Conservation (phyloP, 2,888 invertebrate species). For the Lottia gigantea region DNA sequence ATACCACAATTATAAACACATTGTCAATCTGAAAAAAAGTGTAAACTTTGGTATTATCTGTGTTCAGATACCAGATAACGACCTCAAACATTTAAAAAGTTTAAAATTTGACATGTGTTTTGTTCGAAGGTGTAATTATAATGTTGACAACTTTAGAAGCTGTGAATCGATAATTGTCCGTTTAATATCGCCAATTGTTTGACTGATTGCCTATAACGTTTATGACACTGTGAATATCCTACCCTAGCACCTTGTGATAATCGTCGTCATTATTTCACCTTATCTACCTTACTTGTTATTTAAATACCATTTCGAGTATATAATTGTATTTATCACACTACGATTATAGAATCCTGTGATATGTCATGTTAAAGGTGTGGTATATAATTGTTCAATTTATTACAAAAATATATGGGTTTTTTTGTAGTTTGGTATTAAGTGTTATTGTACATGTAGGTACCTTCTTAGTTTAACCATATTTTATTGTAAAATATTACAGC, state of each 20-base stretch:
- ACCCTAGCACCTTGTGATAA: background rate
- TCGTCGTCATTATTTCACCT: background rate
- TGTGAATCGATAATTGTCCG: background rate
- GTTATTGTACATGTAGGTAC: no score
- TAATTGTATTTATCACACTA: no score
- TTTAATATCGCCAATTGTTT: background rate
- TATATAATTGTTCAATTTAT: no score
- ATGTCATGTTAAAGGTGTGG: no score
- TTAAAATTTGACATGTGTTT: constrained; percentile 5
- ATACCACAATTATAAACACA: background rate
- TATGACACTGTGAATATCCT: background rate
- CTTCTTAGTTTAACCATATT: no score
- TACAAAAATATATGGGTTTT: no score
- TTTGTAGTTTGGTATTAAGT: no score
- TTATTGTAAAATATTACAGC: no score
- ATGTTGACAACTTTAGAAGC: background rate
- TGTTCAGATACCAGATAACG: no score
- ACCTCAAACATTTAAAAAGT: background rate
- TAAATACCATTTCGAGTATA: no score
- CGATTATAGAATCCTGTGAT: no score
- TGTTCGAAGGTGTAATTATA: background rate
- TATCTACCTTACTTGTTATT: background rate
- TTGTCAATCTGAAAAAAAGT: background rate
- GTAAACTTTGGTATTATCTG: background rate
- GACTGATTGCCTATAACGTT: background rate